Percentiles rank a stretch among this genome's conserved stretches.
phyloP scores from a whole-genome alignment of 2,113 vertebrate genomes.

The Pachypanchax playfairii region DNA sequence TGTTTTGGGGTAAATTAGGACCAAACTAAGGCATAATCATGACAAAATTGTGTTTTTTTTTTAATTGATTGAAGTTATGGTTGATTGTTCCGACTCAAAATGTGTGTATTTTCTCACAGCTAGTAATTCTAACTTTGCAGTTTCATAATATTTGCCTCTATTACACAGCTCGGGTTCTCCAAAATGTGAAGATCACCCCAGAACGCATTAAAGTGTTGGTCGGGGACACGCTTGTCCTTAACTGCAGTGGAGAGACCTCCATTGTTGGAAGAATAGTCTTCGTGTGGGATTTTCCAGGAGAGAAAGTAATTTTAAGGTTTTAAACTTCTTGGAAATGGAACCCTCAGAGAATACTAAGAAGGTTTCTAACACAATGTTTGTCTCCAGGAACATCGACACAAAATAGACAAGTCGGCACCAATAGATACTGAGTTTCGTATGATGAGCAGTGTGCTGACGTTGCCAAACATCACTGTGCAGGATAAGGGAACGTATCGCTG shows the following conservation, averaged over 20 bases:
- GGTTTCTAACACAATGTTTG: conserved; percentile 12
- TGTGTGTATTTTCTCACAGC: too few relatives aligned
- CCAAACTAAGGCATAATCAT: too few relatives aligned
- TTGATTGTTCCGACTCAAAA: too few relatives aligned
- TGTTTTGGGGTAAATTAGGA: too few relatives aligned
- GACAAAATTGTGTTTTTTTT: too few relatives aligned
- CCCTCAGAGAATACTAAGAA: background rate
- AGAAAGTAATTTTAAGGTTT: conserved; percentile 50
- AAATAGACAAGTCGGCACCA: background rate
- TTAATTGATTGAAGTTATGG: too few relatives aligned
- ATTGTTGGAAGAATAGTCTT: conserved; percentile 79
- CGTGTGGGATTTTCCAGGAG: conserved; percentile 75
- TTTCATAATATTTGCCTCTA: conserved; percentile 6
- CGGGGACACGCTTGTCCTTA: conserved; percentile 81
- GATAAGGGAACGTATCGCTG: conserved; percentile 83
- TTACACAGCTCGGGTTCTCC: conserved; percentile 51
- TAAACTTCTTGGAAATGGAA: background rate
- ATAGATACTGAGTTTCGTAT: accelerated
- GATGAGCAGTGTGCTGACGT: conserved; percentile 64
- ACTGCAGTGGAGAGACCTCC: conserved; percentile 81
- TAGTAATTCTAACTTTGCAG: too few relatives aligned
- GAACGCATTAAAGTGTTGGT: conserved; percentile 72
- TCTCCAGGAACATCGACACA: conserved; percentile 57
- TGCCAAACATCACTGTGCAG: conserved; percentile 81
- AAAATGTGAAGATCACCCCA: conserved; percentile 64